These are phyloP conservation scores for Pipistrellus kuhlii DNA, from an alignment of 2,797 vertebrate species.

Conservation along the genomic window DNA sequence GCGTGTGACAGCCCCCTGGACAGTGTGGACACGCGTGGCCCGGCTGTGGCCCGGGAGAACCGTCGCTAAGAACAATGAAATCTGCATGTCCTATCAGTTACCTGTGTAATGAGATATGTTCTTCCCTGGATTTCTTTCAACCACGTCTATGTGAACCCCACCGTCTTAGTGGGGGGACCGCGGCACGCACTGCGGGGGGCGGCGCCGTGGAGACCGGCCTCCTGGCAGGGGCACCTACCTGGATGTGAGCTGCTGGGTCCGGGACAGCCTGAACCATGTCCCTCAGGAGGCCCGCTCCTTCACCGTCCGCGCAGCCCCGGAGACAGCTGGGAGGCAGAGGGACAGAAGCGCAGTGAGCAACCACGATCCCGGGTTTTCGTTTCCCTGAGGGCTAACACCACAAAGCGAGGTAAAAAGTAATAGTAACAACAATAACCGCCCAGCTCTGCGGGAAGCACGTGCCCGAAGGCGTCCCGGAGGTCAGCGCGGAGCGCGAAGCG, in stretches of 20 bases:
- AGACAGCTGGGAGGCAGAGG: constrained; percentile 83
- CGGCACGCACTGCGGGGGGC: fast-evolving
- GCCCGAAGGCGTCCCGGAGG: not conserved
- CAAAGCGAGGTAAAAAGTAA: fast-evolving
- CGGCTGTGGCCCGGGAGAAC: not conserved
- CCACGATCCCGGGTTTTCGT: fast-evolving
- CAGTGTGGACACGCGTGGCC: fast-evolving
- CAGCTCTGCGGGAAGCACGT: fast-evolving
- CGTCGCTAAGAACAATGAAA: not conserved
- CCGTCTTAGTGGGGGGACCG: not conserved
- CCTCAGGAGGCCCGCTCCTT: constrained; percentile 83
- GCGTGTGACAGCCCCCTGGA: fast-evolving
- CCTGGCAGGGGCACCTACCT: constrained; percentile 85
- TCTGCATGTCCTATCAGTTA: not conserved
- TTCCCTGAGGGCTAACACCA: not conserved
- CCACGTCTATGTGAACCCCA: not conserved
- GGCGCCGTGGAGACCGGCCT: fast-evolving
- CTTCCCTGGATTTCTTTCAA: not conserved
- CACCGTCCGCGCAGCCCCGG: constrained; percentile 82
- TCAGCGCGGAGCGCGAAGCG: fast-evolving
- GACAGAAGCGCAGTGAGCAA: not conserved
- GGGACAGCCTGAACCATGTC: constrained; percentile 93
- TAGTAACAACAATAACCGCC: not conserved
- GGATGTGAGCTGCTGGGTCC: constrained; percentile 89
- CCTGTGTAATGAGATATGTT: not conserved